Percentiles rank a stretch among this genome's conserved stretches.
Evolutionary conservation across 23 tunicate species (phyloP).

Genomic region (Halocynthia aurantium): DNA sequence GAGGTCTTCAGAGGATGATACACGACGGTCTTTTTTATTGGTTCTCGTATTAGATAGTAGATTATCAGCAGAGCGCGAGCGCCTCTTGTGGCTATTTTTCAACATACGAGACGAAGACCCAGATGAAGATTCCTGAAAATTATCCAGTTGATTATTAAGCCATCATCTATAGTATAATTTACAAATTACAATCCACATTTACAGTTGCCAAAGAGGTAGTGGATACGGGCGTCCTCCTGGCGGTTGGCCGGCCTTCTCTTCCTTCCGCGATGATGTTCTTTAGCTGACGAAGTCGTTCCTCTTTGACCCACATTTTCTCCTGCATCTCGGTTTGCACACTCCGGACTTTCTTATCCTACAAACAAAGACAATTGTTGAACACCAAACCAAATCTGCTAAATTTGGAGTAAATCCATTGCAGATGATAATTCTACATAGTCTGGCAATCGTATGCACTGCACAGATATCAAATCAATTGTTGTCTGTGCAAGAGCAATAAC

Average conservation of each 20-base stretch:
- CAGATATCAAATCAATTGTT: too few relatives aligned
- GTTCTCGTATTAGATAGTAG: conserved; percentile 25
- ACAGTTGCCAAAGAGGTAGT: conserved; percentile 11
- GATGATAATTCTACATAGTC: too few relatives aligned
- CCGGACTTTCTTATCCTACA: conserved; percentile 68
- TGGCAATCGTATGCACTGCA: too few relatives aligned
- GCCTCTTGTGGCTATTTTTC: conserved; percentile 42
- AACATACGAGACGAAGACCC: not conserved
- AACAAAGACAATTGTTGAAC: not conserved
- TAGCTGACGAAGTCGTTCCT: conserved; percentile 73
- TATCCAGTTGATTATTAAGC: too few relatives aligned
- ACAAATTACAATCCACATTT: too few relatives aligned
- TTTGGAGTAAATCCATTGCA: too few relatives aligned
- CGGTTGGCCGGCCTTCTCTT: conserved; percentile 44
- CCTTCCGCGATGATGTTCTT: conserved; percentile 58
- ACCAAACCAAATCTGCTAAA: not conserved
- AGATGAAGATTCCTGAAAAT: not conserved
- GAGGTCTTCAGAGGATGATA: conserved; percentile 60
- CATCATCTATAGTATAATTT: too few relatives aligned
- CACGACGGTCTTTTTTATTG: conserved; percentile 29
- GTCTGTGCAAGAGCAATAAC: too few relatives aligned
- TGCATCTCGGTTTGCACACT: conserved; percentile 69
- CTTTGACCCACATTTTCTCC: conserved; percentile 91
- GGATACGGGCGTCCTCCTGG: conserved; percentile 28
- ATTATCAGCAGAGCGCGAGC: conserved; percentile 81